phyloP scores from a whole-genome alignment of 2,797 vertebrate genomes.

The Lepilemur septentrionalis region DNA sequence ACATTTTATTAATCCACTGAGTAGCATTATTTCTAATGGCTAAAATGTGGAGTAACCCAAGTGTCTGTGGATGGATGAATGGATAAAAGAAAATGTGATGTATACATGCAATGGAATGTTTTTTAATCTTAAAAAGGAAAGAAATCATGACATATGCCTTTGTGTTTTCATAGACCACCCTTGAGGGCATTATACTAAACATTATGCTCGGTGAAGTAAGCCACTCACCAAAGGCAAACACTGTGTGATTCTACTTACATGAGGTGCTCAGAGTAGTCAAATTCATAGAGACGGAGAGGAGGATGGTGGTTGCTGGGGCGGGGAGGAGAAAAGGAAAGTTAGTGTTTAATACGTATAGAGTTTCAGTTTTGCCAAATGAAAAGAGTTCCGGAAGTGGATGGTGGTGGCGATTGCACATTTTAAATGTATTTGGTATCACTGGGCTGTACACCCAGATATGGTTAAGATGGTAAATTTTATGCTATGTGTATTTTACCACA shows the following conservation, averaged over 20 bases:
- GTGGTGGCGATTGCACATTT: too few species aligned
- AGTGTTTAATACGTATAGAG: too few species aligned
- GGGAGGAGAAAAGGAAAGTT: not conserved
- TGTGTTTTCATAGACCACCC: not conserved
- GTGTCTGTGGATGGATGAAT: not conserved
- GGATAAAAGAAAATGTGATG: not conserved
- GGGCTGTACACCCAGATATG: not conserved
- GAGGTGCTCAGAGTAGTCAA: not conserved
- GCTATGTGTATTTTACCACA: not conserved
- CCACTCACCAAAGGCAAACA: not conserved
- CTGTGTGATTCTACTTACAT: not conserved
- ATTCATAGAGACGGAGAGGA: not conserved
- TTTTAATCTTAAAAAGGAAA: not conserved
- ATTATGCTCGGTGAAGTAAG: not conserved
- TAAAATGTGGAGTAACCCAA: not conserved
- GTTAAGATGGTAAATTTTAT: not conserved
- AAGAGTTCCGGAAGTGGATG: not conserved
- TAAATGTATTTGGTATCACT: not conserved
- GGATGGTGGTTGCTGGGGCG: not conserved
- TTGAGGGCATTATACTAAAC: not conserved
- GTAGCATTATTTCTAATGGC: not conserved
- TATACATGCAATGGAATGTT: not conserved
- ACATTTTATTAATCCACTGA: too few species aligned
- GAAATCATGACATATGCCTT: not conserved
- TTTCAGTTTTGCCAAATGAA: not conserved